Conservation (phyloP, 2,797 vertebrate genomes). For the Crocidura indochinensis region DNA sequence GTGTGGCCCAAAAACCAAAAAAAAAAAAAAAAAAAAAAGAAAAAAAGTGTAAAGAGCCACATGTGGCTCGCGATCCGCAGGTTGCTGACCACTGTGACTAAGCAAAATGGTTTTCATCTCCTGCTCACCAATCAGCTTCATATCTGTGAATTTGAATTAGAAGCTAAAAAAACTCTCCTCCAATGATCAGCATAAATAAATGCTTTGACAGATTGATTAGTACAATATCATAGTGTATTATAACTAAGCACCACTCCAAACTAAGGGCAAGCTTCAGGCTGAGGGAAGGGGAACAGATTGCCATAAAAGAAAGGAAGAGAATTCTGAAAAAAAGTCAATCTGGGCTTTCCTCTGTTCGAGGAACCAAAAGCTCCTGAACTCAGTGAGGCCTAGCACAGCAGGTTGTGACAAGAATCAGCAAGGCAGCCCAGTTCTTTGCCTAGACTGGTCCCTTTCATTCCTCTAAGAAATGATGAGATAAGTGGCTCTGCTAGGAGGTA, state of each 20-base stretch:
- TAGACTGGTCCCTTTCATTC: no score
- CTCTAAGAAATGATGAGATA: no score
- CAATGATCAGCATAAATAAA: slow-evolving; percentile 20
- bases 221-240: background rate
- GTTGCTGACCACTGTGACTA: no score
- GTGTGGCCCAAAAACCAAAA: no score
- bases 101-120: slow-evolving; percentile 48
- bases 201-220: background rate
- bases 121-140: slow-evolving; percentile 55
- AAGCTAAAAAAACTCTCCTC: slow-evolving; percentile 15
- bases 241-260: background rate
- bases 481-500: no score
- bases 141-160: slow-evolving; percentile 53
- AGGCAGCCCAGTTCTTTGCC: no score
- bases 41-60: no score
- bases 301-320: slow-evolving; percentile 36
- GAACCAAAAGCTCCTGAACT: background rate
- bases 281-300: slow-evolving; percentile 60
- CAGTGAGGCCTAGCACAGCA: background rate
- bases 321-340: background rate
- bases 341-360: background rate
- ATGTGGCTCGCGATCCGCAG: no score
- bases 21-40: no score
- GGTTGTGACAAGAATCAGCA: background rate
- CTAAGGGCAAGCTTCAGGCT: slow-evolving; percentile 47